These are phyloP conservation scores for Lagocephalus sceleratus DNA, from an alignment of 2,797 vertebrate species.

Conservation along the genomic window DNA sequence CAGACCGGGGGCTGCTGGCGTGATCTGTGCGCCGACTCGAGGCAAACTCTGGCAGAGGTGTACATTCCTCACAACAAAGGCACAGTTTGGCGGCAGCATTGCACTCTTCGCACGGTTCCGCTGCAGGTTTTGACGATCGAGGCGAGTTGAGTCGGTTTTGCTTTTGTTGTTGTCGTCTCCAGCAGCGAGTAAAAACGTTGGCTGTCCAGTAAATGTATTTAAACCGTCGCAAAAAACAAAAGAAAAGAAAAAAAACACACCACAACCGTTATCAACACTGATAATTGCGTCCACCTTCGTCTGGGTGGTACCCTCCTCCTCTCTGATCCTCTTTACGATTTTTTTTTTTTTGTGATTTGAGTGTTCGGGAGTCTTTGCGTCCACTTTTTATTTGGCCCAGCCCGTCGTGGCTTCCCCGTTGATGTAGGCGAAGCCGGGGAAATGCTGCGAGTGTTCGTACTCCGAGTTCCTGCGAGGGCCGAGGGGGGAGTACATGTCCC, in stretches of 20 bases:
- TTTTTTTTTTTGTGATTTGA: constrained; percentile 30
- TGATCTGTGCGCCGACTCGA: constrained; percentile 30
- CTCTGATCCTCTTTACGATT: constrained; percentile 15
- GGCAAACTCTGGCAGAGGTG: constrained; percentile 48
- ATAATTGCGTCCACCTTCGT: constrained; percentile 30
- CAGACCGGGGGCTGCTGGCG: constrained; percentile 10
- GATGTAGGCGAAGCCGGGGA: constrained; percentile 98
- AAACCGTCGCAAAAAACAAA: constrained; percentile 18
- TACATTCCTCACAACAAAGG: constrained; percentile 77
- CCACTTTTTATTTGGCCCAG: constrained; percentile 87
- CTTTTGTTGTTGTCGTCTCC: constrained; percentile 5
- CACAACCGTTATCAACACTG: constrained; percentile 34
- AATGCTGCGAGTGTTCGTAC: constrained; percentile 98
- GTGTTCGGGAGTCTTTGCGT: constrained; percentile 39
- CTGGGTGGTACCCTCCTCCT: constrained; percentile 20
- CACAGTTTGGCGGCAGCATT: constrained; percentile 76
- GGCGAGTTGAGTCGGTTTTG: constrained; percentile 25
- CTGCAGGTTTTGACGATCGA: constrained; percentile 57
- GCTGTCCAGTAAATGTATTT: constrained; percentile 25
- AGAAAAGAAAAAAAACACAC: constrained; percentile 8
- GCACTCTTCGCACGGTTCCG: constrained; percentile 65
- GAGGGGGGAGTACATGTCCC: constrained; percentile 92
- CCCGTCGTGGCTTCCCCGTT: constrained; percentile 96
- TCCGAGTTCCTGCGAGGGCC: constrained; percentile 93
- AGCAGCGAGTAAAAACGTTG: constrained; percentile 23